These are phyloP conservation scores for Microchirus variegatus DNA, from an alignment of 2,797 vertebrate genomes.

Conservation along the genomic window DNA sequence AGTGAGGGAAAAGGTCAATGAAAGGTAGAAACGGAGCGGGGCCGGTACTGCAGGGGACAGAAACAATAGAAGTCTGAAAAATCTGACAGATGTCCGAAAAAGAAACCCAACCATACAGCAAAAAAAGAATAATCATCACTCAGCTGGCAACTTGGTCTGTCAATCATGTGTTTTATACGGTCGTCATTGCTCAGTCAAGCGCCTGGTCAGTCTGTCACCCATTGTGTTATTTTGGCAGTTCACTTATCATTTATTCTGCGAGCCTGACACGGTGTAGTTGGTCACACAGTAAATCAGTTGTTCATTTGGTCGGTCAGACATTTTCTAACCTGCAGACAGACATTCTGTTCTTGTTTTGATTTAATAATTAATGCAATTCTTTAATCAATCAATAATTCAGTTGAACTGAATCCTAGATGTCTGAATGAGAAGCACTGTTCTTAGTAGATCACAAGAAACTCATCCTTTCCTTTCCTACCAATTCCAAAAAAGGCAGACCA, in stretches of 20 bases:
- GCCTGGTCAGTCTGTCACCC: conserved; percentile 42
- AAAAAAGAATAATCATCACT: conserved; percentile 21
- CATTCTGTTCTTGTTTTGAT: neutral
- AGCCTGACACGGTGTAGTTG: conserved; percentile 14
- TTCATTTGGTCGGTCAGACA: neutral
- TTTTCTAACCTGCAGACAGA: neutral
- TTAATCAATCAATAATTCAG: too few species aligned
- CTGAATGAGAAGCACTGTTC: too few species aligned
- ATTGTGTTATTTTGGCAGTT: conserved; percentile 31
- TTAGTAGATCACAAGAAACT: too few species aligned
- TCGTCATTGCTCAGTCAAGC: conserved; percentile 23
- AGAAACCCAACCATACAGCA: conserved; percentile 9
- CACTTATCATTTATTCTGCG: conserved; percentile 33
- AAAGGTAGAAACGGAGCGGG: conserved; percentile 30
- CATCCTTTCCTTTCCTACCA: too few species aligned
- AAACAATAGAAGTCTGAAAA: conserved; percentile 26
- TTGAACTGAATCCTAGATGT: too few species aligned
- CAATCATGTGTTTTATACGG: conserved; percentile 51
- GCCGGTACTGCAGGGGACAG: neutral
- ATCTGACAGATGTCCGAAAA: conserved; percentile 20
- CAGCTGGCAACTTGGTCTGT: conserved; percentile 16
- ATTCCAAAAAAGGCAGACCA: too few species aligned
- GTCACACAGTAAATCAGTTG: neutral
- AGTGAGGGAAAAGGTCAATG: conserved; percentile 42
- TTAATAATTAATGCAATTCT: too few species aligned